Evolutionary conservation across 2,888 invertebrate species (phyloP), one percentile per base, ranked within the genome.

Genomic region (Liposcelis brunnea): DNA sequence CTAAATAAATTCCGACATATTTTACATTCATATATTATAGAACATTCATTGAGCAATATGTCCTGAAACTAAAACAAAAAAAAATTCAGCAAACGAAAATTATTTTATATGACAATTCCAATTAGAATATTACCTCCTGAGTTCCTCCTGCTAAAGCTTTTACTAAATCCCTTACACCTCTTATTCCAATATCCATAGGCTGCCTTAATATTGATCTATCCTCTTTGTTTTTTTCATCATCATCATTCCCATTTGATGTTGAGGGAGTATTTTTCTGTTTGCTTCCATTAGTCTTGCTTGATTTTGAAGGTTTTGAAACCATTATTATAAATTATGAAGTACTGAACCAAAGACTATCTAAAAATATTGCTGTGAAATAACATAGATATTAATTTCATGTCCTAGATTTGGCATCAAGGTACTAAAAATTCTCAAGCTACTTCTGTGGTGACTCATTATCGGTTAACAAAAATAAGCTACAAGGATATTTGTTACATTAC

Each of bases 21-120:
- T 61, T 80, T 80, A 63, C 93, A 93, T 63, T 93, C 93, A 63
- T 85, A 83, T 55, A 93, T 72, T 47, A 90, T 64, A 60, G 86
- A 84, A 70, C 90, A 90, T 66, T 93, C 91, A 57, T 80, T 74
- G 31, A 77, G 67, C 31, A 93, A 67, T 44, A 87, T 66, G 53
- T 74, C 70, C 53, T 77, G 75, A 18, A 85, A 72, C 82, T 85
- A 63, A 54, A n/a, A 72, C 66, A 48, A 48, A 50, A 56, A 49
- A 49, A 54, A 47, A 49, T 26, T 48, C n/a, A n/a, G n/a, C 49
- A 50, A 45, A 49, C 46, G 35, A 49, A 47, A 35, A 35, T 36
- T 50, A 21, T 26, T 36, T 45, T 37, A 33, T 21, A 43, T 49
- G 46, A n/a, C 33, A 26, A 36, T 15, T 19, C 14, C 21, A 40